A percentile compares a stretch with the other conserved stretches of the same genome.
phyloP scores from a whole-genome alignment of 2,797 vertebrate species.

The Galago senegalensis region DNA sequence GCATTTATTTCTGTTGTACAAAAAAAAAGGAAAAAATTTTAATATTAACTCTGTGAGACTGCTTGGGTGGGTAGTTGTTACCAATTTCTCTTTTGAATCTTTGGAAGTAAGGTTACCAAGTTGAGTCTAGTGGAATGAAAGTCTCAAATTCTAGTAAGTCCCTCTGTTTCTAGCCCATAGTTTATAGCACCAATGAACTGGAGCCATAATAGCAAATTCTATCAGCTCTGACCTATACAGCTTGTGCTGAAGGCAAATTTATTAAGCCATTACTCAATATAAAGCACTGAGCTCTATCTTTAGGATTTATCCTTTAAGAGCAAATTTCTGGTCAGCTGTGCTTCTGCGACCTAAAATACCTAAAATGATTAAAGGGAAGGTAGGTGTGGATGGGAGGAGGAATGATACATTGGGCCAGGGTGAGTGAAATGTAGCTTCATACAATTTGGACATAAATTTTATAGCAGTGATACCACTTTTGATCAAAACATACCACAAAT shows the following conservation, averaged over 20 bases:
- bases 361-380: slow-evolving; percentile 46
- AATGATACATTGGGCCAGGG: slow-evolving; percentile 45
- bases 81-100: slow-evolving; percentile 69
- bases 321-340: slow-evolving; percentile 76
- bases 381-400: slow-evolving; percentile 36
- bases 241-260: slow-evolving; percentile 71
- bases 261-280: slow-evolving; percentile 73
- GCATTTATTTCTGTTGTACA: slow-evolving; percentile 78
- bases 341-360: slow-evolving; percentile 67
- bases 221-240: slow-evolving; percentile 72
- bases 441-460: slow-evolving; percentile 36
- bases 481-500: slow-evolving; percentile 47
- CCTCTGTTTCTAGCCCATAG: slow-evolving; percentile 70
- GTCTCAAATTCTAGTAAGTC: slow-evolving; percentile 59
- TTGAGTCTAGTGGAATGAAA: slow-evolving; percentile 65
- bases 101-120: slow-evolving; percentile 58
- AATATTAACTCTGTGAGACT: slow-evolving; percentile 68
- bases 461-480: slow-evolving; percentile 58
- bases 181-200: slow-evolving; percentile 69
- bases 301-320: slow-evolving; percentile 78
- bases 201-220: slow-evolving; percentile 71
- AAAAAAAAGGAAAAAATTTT: slow-evolving; percentile 59
- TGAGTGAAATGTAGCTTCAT: neutral
- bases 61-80: slow-evolving; percentile 70
- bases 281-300: slow-evolving; percentile 76